These are phyloP conservation scores for Pinna nobilis DNA, from an alignment of 1,140 invertebrate species.

Conservation along the genomic window DNA sequence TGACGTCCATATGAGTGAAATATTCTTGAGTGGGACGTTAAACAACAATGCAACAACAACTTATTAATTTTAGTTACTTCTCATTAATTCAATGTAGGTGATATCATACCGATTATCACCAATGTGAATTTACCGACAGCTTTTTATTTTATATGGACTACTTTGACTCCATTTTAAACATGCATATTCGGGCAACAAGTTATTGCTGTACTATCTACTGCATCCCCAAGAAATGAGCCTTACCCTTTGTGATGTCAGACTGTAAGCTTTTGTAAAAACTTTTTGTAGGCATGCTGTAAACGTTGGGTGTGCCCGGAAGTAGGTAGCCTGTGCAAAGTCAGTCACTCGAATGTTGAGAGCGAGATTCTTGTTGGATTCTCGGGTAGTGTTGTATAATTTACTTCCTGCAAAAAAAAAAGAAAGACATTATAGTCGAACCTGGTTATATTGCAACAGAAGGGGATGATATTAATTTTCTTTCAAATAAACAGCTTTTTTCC, in stretches of 20 bases:
- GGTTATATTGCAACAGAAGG: no score
- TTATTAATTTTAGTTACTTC: background rate
- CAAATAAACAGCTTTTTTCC: no score
- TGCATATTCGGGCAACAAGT: background rate
- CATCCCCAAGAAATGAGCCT: background rate
- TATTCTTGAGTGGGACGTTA: no score
- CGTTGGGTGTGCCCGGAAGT: conserved; percentile 55
- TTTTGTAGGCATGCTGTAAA: conserved; percentile 52
- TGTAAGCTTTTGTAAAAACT: conserved; percentile 25
- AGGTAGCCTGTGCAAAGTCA: conserved; percentile 35
- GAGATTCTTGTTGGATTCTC: conserved; percentile 25
- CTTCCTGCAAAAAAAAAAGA: conserved; percentile 11
- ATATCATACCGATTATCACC: background rate
- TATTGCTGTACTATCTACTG: background rate
- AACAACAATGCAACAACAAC: no score
- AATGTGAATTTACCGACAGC: background rate
- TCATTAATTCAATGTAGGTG: background rate
- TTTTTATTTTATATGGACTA: background rate
- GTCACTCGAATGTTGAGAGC: conserved; percentile 37
- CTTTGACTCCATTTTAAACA: background rate
- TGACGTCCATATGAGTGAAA: no score
- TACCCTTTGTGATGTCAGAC: conserved; percentile 12
- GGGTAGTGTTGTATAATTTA: conserved; percentile 6
- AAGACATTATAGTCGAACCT: no score
- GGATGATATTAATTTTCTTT: no score